Conservation (phyloP, 2,113 vertebrate species). For the Rallus limicola region DNA sequence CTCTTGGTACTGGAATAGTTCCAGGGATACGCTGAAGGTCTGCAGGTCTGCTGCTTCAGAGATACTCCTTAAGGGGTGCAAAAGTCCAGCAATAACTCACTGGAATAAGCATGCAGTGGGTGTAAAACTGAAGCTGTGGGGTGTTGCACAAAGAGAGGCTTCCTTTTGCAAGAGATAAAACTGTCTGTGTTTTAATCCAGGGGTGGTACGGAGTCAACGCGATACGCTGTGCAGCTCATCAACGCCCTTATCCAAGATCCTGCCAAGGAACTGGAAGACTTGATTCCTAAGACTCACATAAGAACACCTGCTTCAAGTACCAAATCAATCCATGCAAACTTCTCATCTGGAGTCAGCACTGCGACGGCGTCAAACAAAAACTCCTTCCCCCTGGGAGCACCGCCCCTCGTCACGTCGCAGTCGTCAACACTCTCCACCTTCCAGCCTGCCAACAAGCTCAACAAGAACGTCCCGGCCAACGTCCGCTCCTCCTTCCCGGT, state of each 20-base stretch:
- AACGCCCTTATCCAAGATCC: conserved; percentile 99
- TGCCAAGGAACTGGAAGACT: conserved; percentile 97
- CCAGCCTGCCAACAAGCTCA: conserved; percentile 87
- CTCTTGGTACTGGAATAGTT: background rate
- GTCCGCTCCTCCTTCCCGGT: conserved; percentile 93
- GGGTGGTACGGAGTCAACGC: conserved; percentile 96
- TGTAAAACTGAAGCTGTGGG: background rate
- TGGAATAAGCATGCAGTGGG: background rate
- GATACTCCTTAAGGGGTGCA: background rate
- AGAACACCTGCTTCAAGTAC: conserved; percentile 88
- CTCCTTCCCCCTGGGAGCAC: conserved; percentile 87
- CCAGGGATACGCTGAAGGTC: background rate
- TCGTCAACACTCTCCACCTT: conserved; percentile 87
- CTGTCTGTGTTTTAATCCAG: conserved; percentile 72
- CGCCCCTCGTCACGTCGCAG: conserved; percentile 86
- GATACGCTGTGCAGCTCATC: conserved; percentile 96
- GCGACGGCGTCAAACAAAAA: conserved; percentile 86
- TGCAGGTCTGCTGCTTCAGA: background rate
- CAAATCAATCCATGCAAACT: conserved; percentile 85
- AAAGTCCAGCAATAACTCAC: background rate
- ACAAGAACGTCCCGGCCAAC: conserved; percentile 89
- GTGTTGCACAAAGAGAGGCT: background rate
- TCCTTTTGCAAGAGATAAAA: background rate
- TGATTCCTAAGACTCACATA: conserved; percentile 98
- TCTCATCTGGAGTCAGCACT: conserved; percentile 84